Evolutionary conservation across 2,113 vertebrate species (phyloP).

Genomic region (Lophochroa leadbeateri): DNA sequence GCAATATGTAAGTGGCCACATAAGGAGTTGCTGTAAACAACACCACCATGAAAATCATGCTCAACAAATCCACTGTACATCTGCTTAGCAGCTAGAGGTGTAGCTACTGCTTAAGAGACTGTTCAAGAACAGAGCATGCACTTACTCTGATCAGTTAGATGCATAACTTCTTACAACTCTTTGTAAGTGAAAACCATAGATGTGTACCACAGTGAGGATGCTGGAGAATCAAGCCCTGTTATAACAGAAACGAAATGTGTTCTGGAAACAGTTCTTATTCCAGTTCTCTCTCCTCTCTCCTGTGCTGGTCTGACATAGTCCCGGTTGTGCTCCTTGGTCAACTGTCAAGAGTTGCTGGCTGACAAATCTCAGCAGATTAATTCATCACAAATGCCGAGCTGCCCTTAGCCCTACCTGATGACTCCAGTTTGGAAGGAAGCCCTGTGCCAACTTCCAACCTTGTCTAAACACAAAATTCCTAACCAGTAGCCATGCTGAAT

Average conservation of each 20-base stretch:
- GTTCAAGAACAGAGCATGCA: neutral
- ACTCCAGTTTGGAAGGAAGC: neutral
- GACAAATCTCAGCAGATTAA: neutral
- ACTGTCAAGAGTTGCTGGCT: neutral
- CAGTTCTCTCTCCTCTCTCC: fast-evolving
- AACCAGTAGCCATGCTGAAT: fast-evolving
- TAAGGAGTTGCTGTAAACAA: neutral
- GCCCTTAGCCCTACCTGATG: neutral
- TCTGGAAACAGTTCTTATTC: neutral
- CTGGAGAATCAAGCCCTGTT: neutral
- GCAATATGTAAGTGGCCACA: neutral
- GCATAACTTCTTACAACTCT: neutral
- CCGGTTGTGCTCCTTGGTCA: neutral
- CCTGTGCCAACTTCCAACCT: neutral
- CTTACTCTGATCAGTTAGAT: neutral
- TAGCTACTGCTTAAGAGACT: neutral
- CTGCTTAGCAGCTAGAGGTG: neutral
- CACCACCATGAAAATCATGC: neutral
- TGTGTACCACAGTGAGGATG: neutral
- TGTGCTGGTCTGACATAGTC: neutral
- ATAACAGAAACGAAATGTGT: neutral
- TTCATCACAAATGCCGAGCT: neutral
- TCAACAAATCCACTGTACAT: neutral
- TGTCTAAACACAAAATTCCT: neutral
- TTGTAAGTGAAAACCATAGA: neutral